Base-by-base conservation (phyloP, 2,888 invertebrate genomes). In the Lymantria monacha region DNA sequence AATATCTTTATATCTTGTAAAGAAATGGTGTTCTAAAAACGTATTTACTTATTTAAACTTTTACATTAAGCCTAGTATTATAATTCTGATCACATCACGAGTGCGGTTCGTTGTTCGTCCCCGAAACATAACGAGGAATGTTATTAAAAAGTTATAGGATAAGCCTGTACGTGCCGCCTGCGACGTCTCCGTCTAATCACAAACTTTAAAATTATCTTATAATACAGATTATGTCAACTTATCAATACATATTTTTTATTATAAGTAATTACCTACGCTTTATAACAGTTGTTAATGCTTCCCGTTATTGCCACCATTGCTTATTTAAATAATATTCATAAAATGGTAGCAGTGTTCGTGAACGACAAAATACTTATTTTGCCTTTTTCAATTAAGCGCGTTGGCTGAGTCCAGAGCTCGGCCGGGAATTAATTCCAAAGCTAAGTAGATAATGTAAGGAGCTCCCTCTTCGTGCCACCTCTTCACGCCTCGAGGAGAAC, bases 401-500 rank as follows among this genome's bases (percentile, higher is more conserved):
- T 72, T 75, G 72, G 74, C 72, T 67, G 75, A 78, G 78, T 79
- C 76, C 75, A 66, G 67, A 76, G 76, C 72, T 70, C 70, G 73
- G 61, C 69, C 78, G 77, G 65, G 85, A 89, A 88, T 90, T 88
- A 89, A 88, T 89, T 87, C 84, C 74, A 71, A 77, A 75, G 78
- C 84, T 88, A 89, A 89, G 88, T 89, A 87, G 88, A 89, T 91
- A 91, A 90, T 85, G 85, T 84, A 85, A 83, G 82, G 73, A 80
- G 79, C 79, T 76, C 74, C 81, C 82, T 76, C 77, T 75, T 74
- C 79, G 74, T 74, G 76, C 81, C 78, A 74, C 84, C 83, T 83
- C 87, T 87, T 88, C 87, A 83, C 91, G 89, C 90, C 90, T 88
- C 86, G 81, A 89, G 87, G 86, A 88, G 88, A 90, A 91, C 87